Base-by-base conservation (phyloP, 2,113 vertebrate species). In the Pollimyrus isidori region DNA sequence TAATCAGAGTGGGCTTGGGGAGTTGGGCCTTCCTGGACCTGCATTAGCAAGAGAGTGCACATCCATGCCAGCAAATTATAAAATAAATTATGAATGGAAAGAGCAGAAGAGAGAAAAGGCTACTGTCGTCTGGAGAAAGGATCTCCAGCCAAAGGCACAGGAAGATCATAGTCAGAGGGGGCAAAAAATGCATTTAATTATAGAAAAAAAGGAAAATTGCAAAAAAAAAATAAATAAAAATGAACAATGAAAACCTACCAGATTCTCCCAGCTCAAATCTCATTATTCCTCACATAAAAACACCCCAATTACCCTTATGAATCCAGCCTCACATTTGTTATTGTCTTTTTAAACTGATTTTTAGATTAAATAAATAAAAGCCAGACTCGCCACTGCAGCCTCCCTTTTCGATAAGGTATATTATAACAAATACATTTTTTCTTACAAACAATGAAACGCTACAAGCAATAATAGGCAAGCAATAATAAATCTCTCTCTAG, bases 271-370 rank as follows among this genome's bases (percentile, higher is more conserved):
- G 48, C 13, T 35, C 85, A 87, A 87, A 87, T 53, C 85, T 87
- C 85, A 56, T 87, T 87, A 87, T 87, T 87, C 85, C 85, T 87
- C 26, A 7, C 26, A 53, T 13, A 87, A 87, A 87, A 21, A 30
- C 50, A 49, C n/a, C 85, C 85, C 85, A 87, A 87, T 87, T 87
- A 87, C 85, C 85, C 85, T 87, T 35, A 87, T 39, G 50, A 53
- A 42, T 87, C 48, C 30, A 56, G 50, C 50, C 85, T 49, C 85
- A 87, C 5, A 49, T 87, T 87, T 39, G 49, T 50, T 87, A 87
- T 87, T 87, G 26, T 87, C 50, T 87, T 39, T 69, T 87, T 56
- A 87, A 87, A 87, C 48, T 87, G 85, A 87, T 87, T 87, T 87
- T n/a, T 52, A 87, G 85, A 87, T 53, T 87, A 56, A 56, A 39